A percentile compares a stretch with the other conserved stretches of the same genome.
Evolutionary conservation across 2,888 invertebrate species (phyloP).

Genomic region (Aethes cnicana): DNA sequence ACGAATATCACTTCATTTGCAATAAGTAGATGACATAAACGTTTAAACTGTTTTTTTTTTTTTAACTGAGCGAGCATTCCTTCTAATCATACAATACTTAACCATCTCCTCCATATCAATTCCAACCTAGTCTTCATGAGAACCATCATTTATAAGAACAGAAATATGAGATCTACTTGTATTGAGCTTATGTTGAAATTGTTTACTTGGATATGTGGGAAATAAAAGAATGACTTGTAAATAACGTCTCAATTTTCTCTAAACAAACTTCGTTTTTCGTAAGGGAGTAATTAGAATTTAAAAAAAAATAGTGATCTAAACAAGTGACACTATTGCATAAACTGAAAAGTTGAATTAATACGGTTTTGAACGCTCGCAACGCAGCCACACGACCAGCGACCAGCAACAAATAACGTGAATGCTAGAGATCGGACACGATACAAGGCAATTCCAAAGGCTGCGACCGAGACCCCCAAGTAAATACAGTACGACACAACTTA

Average conservation of each 20-base stretch:
- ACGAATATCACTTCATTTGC: too few species aligned
- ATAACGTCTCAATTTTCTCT: too few species aligned
- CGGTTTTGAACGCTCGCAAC: background rate
- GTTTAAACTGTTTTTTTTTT: too few species aligned
- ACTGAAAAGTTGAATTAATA: background rate
- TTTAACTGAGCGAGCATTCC: background rate
- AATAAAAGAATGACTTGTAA: too few species aligned
- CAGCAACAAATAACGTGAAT: slow-evolving; percentile 10
- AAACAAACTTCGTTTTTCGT: too few species aligned
- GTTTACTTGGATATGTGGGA: background rate
- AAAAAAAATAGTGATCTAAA: slow-evolving; percentile 12
- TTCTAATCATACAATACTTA: background rate
- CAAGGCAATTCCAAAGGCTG: background rate
- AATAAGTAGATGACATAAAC: too few species aligned
- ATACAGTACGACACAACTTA: too few species aligned
- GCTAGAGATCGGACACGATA: slow-evolving; percentile 5
- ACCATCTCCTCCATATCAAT: background rate
- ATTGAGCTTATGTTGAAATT: slow-evolving; percentile 2
- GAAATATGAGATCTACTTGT: slow-evolving; percentile 7
- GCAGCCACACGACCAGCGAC: slow-evolving; percentile 3
- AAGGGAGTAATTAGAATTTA: too few species aligned
- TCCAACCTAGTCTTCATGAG: too few species aligned
- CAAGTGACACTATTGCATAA: slow-evolving; percentile 7
- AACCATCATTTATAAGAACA: background rate
- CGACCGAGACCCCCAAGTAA: background rate